Evolutionary conservation across 2,888 invertebrate species (phyloP), one percentile per base, ranked within the genome.

Genomic region (Pseudolycoriella hygida): DNA sequence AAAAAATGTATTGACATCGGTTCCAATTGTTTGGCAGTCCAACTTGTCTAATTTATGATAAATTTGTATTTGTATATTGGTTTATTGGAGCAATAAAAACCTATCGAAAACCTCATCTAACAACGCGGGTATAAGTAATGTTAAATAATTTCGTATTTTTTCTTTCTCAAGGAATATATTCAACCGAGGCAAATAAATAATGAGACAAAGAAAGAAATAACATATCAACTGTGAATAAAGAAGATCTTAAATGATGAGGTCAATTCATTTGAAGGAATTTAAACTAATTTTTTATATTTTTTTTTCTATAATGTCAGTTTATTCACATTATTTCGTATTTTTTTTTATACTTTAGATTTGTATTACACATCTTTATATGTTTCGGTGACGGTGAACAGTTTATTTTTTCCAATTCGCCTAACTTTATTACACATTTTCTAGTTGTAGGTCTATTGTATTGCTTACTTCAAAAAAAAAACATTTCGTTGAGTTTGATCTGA

Each of bases 301-400:
- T 14, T 34, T 34, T 34, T 34, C 34, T 34, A 34, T 34, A 34
- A 14, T 25, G 25, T 12, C 15, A 34, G 34, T 34, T 34, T 34
- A 34, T 34, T 34, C 34, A 34, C 34, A 34, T 34, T 34, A 34
- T 12, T 34, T 34, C 5, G 12, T 14, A 10, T 5, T 25, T 25
- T 25, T 25, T 25, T 25, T 25, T 25, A 25, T 25, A 25, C 8
- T 25, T 25, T 25, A 25, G 25, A 25, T 8, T 25, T 25, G 25
- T 4, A 25, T 25, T 25, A 25, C 25, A 25, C 25, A 25, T 25
- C 25, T 6, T 25, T 8, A 4, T 10, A 34, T 34, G 34, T 34
- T 34, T 34, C 34, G 34, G 34, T 34, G 34, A 34, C 34, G 34
- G 34, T 34, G 34, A 34, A 14, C 34, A 34, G 34, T 34, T 34